Conservation (phyloP, 2,113 vertebrate species). For the Periophthalmus modestus region DNA sequence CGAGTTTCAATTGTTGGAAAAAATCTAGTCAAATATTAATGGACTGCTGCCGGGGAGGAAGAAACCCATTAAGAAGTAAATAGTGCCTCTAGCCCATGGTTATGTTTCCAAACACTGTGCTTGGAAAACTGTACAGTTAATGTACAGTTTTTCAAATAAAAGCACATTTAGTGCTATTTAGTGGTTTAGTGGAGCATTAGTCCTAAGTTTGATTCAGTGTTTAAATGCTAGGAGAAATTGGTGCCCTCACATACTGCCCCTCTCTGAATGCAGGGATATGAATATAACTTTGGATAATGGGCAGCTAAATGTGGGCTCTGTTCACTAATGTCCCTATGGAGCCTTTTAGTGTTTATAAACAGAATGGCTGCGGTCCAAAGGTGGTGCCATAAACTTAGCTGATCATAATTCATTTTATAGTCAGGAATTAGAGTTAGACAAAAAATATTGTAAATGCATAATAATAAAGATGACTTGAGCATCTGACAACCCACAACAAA, state of each 20-base stretch:
- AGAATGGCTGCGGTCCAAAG: conserved; percentile 10
- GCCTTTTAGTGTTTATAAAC: conserved; percentile 1
- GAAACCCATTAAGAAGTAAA: conserved; percentile 40
- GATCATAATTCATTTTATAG: not conserved
- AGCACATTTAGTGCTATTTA: conserved; percentile 26
- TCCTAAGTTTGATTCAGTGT: not conserved
- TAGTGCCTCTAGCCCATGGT: conserved; percentile 1
- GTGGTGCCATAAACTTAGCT: not conserved
- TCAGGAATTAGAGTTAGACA: not conserved
- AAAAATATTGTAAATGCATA: not conserved
- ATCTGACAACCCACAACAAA: not conserved
- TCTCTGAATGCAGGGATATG: not conserved
- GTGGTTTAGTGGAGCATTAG: conserved; percentile 3
- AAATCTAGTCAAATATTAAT: conserved; percentile 46
- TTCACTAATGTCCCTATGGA: not conserved
- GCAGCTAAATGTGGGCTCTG: not conserved
- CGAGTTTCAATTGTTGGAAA: conserved; percentile 29
- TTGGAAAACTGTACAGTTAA: not conserved
- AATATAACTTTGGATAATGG: not conserved
- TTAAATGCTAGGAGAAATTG: conserved; percentile 18
- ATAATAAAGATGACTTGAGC: not conserved
- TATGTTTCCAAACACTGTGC: conserved; percentile 20
- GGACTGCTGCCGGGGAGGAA: conserved; percentile 19
- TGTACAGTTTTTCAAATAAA: conserved; percentile 18
- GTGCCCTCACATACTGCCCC: conserved; percentile 11